These are phyloP conservation scores for Triplophysa dalaica DNA, from an alignment of 2,113 vertebrate genomes.

Conservation along the genomic window DNA sequence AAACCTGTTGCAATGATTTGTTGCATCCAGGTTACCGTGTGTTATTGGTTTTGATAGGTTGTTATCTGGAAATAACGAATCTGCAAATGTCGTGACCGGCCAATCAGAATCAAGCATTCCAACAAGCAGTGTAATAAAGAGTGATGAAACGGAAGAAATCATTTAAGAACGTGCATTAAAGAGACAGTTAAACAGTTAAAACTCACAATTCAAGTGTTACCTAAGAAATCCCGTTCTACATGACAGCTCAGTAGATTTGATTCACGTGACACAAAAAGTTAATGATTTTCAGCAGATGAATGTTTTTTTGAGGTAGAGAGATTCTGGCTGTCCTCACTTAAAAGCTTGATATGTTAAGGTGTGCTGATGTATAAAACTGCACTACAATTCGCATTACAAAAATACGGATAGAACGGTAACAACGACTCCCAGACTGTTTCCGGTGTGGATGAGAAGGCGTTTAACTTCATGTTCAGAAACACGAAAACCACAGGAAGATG, in stretches of 20 bases:
- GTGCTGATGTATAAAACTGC: constrained; percentile 6
- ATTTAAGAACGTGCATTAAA: background rate
- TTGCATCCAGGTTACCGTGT: too few relatives aligned
- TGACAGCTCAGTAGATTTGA: background rate
- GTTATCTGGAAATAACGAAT: too few relatives aligned
- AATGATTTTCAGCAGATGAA: background rate
- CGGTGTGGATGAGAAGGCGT: background rate
- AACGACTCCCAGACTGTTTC: background rate
- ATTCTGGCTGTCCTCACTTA: constrained; percentile 11
- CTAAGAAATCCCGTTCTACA: background rate
- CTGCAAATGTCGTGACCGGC: too few relatives aligned
- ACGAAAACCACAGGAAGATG: too few relatives aligned
- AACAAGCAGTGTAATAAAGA: too few relatives aligned
- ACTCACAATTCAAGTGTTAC: background rate
- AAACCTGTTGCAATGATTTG: too few relatives aligned
- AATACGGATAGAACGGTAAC: background rate
- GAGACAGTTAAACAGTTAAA: background rate
- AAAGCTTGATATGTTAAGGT: constrained; percentile 19
- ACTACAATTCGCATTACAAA: background rate
- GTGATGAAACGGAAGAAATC: background rate
- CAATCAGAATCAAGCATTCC: too few relatives aligned
- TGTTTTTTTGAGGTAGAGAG: constrained; percentile 42
- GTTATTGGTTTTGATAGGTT: too few relatives aligned
- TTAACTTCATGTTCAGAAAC: background rate
- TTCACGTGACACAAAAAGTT: background rate